These are phyloP conservation scores for Stegana nigrithorax DNA, from an alignment of 2,888 invertebrate genomes.

Conservation along the genomic window DNA sequence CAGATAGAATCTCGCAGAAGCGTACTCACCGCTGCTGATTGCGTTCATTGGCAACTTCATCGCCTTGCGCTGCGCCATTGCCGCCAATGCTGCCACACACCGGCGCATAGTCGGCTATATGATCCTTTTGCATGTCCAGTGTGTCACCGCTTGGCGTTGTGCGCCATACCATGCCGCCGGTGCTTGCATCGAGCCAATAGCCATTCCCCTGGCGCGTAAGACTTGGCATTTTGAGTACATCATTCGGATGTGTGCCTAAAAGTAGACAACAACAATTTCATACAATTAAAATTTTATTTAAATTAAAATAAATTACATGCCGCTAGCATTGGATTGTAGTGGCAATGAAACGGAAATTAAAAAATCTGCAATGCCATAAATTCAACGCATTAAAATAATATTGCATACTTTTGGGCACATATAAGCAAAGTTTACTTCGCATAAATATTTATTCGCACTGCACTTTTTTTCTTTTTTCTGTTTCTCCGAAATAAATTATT, in stretches of 20 bases:
- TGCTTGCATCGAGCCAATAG: conserved; percentile 68
- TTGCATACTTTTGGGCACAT: conserved; percentile 32
- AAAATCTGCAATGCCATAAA: conserved; percentile 42
- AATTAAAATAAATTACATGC: conserved; percentile 19
- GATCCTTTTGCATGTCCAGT: conserved; percentile 68
- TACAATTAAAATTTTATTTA: conserved; percentile 33
- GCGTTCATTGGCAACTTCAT: conserved; percentile 44
- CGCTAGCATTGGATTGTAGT: neutral
- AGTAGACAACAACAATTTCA: conserved; percentile 22
- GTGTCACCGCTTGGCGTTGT: conserved; percentile 63
- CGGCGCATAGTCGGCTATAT: conserved; percentile 69
- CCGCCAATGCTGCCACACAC: conserved; percentile 61
- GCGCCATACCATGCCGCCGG: conserved; percentile 68
- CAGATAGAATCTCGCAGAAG: conserved; percentile 18
- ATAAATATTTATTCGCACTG: conserved; percentile 9
- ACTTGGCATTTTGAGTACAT: conserved; percentile 69
- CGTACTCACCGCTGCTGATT: conserved; percentile 63
- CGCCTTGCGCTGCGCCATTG: conserved; percentile 38
- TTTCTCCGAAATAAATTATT: conserved; percentile 55
- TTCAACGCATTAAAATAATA: conserved; percentile 55
- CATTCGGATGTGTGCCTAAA: conserved; percentile 67
- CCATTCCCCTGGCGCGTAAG: conserved; percentile 66
- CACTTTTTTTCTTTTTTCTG: conserved; percentile 3
- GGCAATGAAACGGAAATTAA: conserved; percentile 17
- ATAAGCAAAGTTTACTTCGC: conserved; percentile 33